phyloP scores from a whole-genome alignment of 2,797 vertebrate species.

The Paedocypris micromegethes region DNA sequence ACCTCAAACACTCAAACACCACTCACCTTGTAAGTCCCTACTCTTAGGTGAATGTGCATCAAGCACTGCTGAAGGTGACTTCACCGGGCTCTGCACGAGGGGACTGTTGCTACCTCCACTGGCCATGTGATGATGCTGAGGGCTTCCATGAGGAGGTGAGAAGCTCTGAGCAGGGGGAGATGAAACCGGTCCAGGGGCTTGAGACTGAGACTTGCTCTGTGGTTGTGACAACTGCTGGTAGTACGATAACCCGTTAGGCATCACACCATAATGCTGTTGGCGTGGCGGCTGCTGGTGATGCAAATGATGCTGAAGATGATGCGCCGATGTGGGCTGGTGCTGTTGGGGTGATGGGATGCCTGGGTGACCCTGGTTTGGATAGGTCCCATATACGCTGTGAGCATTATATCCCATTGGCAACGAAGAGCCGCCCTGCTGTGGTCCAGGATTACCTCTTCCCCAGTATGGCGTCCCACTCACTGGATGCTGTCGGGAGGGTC shows the following conservation, averaged over 20 bases:
- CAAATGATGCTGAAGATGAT: conserved; percentile 46
- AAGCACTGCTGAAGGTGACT: conserved; percentile 57
- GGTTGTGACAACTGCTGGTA: conserved; percentile 61
- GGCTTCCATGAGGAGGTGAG: conserved; percentile 66
- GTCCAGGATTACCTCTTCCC: conserved; percentile 75
- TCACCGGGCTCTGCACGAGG: conserved; percentile 54
- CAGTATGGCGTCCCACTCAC: conserved; percentile 76
- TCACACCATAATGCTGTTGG: conserved; percentile 67
- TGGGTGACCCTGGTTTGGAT: conserved; percentile 72
- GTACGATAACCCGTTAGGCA: conserved; percentile 73
- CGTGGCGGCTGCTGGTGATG: conserved; percentile 66
- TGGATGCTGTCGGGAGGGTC: conserved; percentile 69
- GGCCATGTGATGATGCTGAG: conserved; percentile 62
- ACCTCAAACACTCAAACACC: too few relatives aligned
- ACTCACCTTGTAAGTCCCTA: conserved; percentile 61
- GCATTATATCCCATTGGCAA: conserved; percentile 65
- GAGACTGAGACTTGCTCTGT: conserved; percentile 39
- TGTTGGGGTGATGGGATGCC: conserved; percentile 68
- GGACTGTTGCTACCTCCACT: conserved; percentile 58
- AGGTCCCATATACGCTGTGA: conserved; percentile 68
- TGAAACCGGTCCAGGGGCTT: conserved; percentile 60
- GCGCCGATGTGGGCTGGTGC: conserved; percentile 58
- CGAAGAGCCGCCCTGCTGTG: conserved; percentile 72
- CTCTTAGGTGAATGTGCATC: conserved; percentile 64
- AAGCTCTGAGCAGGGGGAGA: conserved; percentile 63